Conservation (phyloP, 2,797 vertebrate genomes). For the Coccyzus lansbergi region DNA sequence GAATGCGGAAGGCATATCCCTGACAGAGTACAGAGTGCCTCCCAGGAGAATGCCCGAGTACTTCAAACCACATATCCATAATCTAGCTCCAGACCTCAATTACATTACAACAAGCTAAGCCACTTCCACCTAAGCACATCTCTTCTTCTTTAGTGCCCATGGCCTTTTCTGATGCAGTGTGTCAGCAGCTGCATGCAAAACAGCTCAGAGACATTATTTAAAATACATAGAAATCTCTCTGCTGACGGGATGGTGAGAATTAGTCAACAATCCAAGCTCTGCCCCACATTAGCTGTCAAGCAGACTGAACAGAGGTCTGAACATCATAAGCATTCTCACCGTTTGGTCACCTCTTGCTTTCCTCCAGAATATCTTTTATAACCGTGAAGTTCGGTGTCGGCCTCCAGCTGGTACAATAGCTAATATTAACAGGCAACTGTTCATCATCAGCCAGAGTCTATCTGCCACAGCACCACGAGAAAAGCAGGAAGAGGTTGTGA, state of each 20-base stretch:
- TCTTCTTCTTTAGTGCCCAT: not conserved
- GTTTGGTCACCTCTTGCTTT: not conserved
- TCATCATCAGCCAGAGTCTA: not conserved
- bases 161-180: not conserved
- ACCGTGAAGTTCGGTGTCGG: not conserved
- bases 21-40: not conserved
- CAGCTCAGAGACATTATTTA: not conserved
- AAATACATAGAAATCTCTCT: not conserved
- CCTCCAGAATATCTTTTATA: not conserved
- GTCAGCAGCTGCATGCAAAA: not conserved
- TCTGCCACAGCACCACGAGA: not conserved
- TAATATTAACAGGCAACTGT: not conserved
- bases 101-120: not conserved
- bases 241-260: not conserved
- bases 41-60: not conserved
- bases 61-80: not conserved
- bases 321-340: accelerated
- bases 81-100: not conserved
- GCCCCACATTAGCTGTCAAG: not conserved
- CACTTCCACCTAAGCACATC: not conserved
- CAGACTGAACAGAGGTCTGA: not conserved
- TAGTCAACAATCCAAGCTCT: not conserved
- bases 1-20: not conserved
- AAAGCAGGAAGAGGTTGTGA: not conserved
- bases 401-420: not conserved